Percentiles rank a stretch among this genome's conserved stretches.
These are phyloP conservation scores for Darevskia mixta DNA, from an alignment of 2,797 vertebrate species.

Conservation along the genomic window DNA sequence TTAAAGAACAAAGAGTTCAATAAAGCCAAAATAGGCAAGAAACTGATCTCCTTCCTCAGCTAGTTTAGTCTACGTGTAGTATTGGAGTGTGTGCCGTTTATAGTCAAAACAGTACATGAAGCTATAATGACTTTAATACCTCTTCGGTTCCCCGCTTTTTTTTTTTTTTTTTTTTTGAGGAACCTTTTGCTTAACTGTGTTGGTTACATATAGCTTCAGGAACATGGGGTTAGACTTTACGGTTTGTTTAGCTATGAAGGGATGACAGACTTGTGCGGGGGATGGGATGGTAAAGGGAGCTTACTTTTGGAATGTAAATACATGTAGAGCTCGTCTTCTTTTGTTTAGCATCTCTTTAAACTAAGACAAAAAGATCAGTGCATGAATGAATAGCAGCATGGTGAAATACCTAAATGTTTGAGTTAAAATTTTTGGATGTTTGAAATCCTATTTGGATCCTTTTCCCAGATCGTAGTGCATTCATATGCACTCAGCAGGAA, in stretches of 20 bases:
- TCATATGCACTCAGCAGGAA: conserved; percentile 84
- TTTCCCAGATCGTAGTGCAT: conserved; percentile 84
- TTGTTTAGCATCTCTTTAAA: conserved; percentile 87
- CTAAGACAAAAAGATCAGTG: conserved; percentile 85
- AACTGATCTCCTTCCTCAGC: conserved; percentile 49
- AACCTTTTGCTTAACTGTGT: conserved; percentile 70
- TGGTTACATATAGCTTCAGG: conserved; percentile 75
- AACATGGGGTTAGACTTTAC: conserved; percentile 77
- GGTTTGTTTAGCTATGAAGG: conserved; percentile 83
- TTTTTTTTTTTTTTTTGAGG: conserved; percentile 45
- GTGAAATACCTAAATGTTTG: conserved; percentile 85
- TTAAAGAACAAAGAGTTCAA: conserved; percentile 58
- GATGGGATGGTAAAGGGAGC: conserved; percentile 80
- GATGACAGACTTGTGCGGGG: conserved; percentile 76
- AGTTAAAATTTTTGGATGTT: conserved; percentile 85
- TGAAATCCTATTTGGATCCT: conserved; percentile 88
- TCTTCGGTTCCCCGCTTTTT: conserved; percentile 30
- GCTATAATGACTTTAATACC: conserved; percentile 60
- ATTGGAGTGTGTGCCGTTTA: conserved; percentile 37
- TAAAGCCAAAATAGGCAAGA: conserved; percentile 58
- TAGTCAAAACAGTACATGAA: conserved; percentile 65
- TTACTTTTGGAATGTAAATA: conserved; percentile 87
- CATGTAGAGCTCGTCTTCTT: conserved; percentile 82
- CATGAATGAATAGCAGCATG: conserved; percentile 86
- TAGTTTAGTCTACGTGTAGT: conserved; percentile 47